Percentiles rank a stretch among this genome's conserved stretches.
Conservation (phyloP, 2,797 vertebrate species). For the Gambelia wislizenii region DNA sequence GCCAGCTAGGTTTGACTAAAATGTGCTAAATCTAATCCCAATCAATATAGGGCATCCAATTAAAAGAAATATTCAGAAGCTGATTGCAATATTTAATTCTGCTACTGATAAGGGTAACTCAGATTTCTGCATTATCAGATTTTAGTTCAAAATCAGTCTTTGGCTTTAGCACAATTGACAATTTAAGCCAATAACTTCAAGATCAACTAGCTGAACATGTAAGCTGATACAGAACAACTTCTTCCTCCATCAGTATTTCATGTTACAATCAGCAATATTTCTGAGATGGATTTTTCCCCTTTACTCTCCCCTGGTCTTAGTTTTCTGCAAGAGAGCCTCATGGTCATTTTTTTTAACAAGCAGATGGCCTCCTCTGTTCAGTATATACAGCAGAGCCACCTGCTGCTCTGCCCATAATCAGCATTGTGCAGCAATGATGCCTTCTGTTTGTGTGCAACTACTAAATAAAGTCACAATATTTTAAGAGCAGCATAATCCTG, state of each 20-base stretch:
- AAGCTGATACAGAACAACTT: background rate
- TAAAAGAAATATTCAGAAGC: background rate
- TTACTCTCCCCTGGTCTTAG: accelerated
- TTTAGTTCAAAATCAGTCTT: background rate
- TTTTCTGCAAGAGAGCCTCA: background rate
- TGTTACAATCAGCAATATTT: background rate
- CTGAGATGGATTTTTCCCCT: background rate
- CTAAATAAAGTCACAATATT: conserved; percentile 25
- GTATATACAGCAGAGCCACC: background rate
- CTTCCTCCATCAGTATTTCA: background rate
- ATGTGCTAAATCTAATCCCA: too few species aligned
- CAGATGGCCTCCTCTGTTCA: background rate
- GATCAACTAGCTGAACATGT: background rate
- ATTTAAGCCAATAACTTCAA: background rate
- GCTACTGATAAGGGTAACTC: background rate
- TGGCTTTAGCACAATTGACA: background rate
- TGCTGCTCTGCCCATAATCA: accelerated
- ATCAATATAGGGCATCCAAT: background rate
- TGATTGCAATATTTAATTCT: background rate
- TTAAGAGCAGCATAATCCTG: background rate
- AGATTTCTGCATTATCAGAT: background rate
- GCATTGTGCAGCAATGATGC: background rate
- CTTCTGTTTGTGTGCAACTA: background rate
- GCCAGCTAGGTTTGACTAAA: too few species aligned
- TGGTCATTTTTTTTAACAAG: background rate